A percentile compares a stretch with the other conserved stretches of the same genome.
phyloP scores from a whole-genome alignment of 1,140 invertebrate genomes.

The Maniola jurtina region DNA sequence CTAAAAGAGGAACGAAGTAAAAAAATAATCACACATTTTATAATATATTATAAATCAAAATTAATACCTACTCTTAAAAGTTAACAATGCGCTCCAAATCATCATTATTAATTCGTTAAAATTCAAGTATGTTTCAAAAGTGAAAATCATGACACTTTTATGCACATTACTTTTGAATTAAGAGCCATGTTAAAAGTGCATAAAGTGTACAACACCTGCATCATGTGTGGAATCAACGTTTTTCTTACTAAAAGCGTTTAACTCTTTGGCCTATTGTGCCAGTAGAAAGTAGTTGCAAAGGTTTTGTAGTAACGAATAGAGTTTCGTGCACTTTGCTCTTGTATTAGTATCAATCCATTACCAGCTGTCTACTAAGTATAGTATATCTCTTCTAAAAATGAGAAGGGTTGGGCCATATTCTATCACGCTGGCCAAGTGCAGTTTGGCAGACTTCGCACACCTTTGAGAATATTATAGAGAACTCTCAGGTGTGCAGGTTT shows the following conservation, averaged over 20 bases:
- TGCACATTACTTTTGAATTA: slow-evolving; percentile 20
- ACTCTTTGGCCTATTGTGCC: slow-evolving; percentile 24
- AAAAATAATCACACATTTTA: not conserved
- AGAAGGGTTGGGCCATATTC: no score
- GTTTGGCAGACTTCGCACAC: no score
- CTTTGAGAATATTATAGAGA: no score
- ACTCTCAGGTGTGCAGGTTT: no score
- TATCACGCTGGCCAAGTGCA: no score
- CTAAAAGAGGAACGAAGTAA: not conserved
- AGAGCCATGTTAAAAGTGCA: not conserved
- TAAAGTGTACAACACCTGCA: slow-evolving; percentile 21
- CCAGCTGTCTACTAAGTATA: no score
- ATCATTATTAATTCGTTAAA: slow-evolving; percentile 10
- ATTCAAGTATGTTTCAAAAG: slow-evolving; percentile 19
- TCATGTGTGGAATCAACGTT: slow-evolving; percentile 15
- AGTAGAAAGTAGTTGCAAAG: slow-evolving; percentile 23
- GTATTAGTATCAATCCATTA: no score
- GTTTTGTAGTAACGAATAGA: not conserved
- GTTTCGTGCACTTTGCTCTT: slow-evolving; percentile 1
- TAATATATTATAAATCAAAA: slow-evolving; percentile 1
- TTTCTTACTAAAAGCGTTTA: no score
- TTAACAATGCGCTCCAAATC: slow-evolving; percentile 20
- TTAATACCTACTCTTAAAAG: slow-evolving; percentile 17
- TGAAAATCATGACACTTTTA: slow-evolving; percentile 24
- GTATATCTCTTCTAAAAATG: no score